Evolutionary conservation across 2,888 invertebrate species (phyloP), one percentile per base, ranked within the genome.

Genomic region (Oscheius sp.): DNA sequence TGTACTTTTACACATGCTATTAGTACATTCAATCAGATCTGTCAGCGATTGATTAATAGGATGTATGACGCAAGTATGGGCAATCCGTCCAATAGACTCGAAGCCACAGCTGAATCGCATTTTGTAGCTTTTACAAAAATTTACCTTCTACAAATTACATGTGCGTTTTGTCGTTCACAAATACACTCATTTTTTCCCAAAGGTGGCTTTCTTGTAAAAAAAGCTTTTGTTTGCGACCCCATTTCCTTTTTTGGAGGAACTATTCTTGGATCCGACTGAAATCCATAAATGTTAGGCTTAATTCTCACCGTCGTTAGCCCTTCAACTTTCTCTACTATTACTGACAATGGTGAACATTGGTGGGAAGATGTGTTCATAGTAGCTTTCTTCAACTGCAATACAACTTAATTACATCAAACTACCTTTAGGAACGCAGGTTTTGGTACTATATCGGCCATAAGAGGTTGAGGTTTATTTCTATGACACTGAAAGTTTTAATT

Each of bases 81-180:
- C 69, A 17, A 77, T 71, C 24, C 79, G 75, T 9, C 77, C 79
- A 14, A 68, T 36, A 49, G 73, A 71, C 70, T 79, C 79, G 56
- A 71, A 76, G n/a, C 74, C 73, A 47, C 79, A 79, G 63, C 79
- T 77, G 68, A 28, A 74, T 32, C 22, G n/a, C 30, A 30, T 17
- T 51, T 28, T 28, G 14, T 51, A n/a, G 26, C 8, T 51, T 32
- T 44, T 17, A 24, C 17, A 36, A 22, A 36, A 22, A n/a, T 17
- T 20, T n/a, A 78, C 78, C 78, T 66, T 50, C 73, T 71, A 45
- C 79, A 79, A n/a, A 73, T 62, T 14, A 79, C 69, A 56, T 79
- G 79, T 0, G 71, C 66, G 14, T 75, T 66, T 14, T 67, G 67
- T 20, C 79, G 41, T 14, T 72, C 66, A 36, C 79, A 79, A 57